Percentiles rank a stretch among this genome's conserved stretches.
Conservation (phyloP, 2,797 vertebrate genomes). For the Dendrocincla tyrannina region DNA sequence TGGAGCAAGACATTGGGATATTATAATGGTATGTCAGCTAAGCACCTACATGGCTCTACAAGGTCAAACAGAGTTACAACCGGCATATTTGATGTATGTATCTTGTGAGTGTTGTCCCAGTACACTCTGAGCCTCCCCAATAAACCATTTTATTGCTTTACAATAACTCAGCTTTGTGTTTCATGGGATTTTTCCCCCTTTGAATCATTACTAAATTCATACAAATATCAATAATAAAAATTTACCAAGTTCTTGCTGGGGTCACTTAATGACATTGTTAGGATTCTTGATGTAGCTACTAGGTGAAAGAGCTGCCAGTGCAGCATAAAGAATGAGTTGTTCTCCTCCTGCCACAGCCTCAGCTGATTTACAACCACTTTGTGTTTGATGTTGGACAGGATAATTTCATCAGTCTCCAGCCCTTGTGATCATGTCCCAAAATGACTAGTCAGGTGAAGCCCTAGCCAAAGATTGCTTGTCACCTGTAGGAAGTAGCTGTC, state of each 20-base stretch:
- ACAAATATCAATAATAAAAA: conserved; percentile 48
- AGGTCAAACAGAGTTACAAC: conserved; percentile 74
- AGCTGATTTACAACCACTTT: conserved; percentile 93
- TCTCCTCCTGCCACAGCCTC: conserved; percentile 80
- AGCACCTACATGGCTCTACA: conserved; percentile 38
- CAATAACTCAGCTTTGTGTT: conserved; percentile 47
- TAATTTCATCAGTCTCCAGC: conserved; percentile 89
- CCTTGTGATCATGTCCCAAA: conserved; percentile 91
- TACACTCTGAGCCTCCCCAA: background rate
- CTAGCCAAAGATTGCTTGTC: conserved; percentile 83
- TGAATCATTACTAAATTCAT: conserved; percentile 55
- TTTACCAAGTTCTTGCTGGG: conserved; percentile 57
- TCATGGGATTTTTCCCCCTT: background rate
- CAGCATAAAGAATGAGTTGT: conserved; percentile 83
- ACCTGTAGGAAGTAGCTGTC: conserved; percentile 84
- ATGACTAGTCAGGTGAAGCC: conserved; percentile 88
- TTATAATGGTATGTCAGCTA: conserved; percentile 41
- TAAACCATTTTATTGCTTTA: conserved; percentile 62
- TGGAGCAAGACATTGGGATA: conserved; percentile 42
- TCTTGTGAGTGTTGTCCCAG: conserved; percentile 7
- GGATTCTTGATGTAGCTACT: conserved; percentile 76
- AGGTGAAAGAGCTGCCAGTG: conserved; percentile 75
- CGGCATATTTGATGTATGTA: conserved; percentile 66
- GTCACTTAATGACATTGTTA: conserved; percentile 85
- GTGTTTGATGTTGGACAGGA: conserved; percentile 92